A percentile compares a stretch with the other conserved stretches of the same genome.
These are phyloP conservation scores for Callipepla squamata DNA, from an alignment of 2,113 vertebrate genomes.

Conservation along the genomic window DNA sequence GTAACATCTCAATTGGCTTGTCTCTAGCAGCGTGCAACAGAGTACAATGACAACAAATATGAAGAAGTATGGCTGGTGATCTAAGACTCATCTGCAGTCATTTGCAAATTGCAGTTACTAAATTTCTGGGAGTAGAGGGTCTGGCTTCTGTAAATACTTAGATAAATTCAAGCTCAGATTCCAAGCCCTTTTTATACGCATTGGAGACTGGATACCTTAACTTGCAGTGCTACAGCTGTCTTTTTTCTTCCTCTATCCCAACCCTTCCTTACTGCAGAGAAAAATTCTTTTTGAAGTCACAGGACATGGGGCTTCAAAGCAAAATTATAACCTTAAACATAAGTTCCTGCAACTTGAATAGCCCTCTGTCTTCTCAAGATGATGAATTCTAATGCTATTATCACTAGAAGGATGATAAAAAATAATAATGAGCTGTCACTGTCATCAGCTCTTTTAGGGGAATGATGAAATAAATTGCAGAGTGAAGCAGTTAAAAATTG, in stretches of 20 bases:
- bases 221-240: background rate
- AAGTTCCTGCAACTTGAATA: conserved; percentile 14
- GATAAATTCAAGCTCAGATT: background rate
- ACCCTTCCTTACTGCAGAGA: background rate
- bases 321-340: conserved; percentile 29
- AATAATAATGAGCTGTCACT: conserved; percentile 15
- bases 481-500: background rate
- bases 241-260: background rate
- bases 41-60: background rate
- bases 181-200: background rate
- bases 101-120: conserved; percentile 3
- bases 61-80: background rate
- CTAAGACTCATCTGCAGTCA: background rate
- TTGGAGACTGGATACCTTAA: background rate
- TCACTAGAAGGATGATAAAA: background rate
- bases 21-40: background rate
- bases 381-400: conserved; percentile 9
- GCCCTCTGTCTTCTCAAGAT: background rate
- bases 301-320: conserved; percentile 32
- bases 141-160: conserved; percentile 1
- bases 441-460: background rate
- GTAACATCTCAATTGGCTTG: background rate
- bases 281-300: conserved; percentile 59
- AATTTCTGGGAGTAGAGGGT: background rate
- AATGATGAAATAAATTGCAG: conserved; percentile 5